Evolutionary conservation across 2,888 invertebrate species (phyloP).

Genomic region (Sesia bembeciformis): DNA sequence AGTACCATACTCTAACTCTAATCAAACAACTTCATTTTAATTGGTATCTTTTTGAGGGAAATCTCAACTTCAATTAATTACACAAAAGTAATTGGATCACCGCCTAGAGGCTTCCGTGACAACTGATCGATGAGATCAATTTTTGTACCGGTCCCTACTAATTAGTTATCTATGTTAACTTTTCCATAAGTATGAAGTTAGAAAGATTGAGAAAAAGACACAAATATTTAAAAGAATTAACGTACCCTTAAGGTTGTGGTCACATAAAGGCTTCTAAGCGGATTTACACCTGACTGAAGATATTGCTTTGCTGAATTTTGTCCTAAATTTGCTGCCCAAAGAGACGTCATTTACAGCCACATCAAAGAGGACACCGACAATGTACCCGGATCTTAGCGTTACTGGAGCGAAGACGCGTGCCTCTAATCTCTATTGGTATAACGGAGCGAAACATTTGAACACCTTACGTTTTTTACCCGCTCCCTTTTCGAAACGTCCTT

Average conservation of each 20-base stretch:
- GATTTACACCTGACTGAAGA: slow-evolving; percentile 42
- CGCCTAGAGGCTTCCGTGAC: slow-evolving; percentile 25
- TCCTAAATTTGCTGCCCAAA: slow-evolving; percentile 39
- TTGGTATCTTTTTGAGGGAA: slow-evolving; percentile 35
- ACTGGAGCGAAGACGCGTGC: slow-evolving; percentile 58
- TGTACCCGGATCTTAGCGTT: slow-evolving; percentile 34
- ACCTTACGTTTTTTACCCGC: slow-evolving; percentile 59
- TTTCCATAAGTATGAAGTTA: not conserved
- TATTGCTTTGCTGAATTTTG: slow-evolving; percentile 38
- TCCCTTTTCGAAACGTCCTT: slow-evolving; percentile 40
- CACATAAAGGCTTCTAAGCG: slow-evolving; percentile 22
- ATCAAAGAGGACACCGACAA: slow-evolving; percentile 57
- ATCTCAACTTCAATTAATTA: slow-evolving; percentile 56
- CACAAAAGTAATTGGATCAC: slow-evolving; percentile 43
- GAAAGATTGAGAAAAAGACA: not conserved
- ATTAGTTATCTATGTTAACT: slow-evolving; percentile 13
- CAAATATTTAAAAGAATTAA: not conserved
- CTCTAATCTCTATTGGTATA: slow-evolving; percentile 70
- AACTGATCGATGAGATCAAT: slow-evolving; percentile 39
- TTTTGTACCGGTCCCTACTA: slow-evolving; percentile 25
- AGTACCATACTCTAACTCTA: slow-evolving; percentile 46
- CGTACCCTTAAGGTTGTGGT: slow-evolving; percentile 25
- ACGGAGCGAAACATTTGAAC: slow-evolving; percentile 58
- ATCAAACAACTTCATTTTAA: slow-evolving; percentile 51
- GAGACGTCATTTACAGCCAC: slow-evolving; percentile 61